A percentile compares a stretch with the other conserved stretches of the same genome.
phyloP scores from a whole-genome alignment of 1,140 invertebrate species.

The Limonius californicus region DNA sequence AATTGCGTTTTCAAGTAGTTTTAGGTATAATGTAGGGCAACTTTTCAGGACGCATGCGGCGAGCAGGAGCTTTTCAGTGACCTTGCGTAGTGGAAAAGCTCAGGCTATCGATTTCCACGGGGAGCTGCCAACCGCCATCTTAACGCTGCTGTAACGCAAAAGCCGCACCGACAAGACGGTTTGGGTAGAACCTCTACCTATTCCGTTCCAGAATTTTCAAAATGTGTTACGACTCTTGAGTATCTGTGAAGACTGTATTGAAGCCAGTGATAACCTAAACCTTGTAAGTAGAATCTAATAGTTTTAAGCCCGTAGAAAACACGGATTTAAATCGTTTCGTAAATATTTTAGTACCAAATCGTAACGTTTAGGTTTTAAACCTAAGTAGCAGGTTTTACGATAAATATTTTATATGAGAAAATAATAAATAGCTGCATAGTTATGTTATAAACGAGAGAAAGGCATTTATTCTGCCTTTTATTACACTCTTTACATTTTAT shows the following conservation, averaged over 20 bases:
- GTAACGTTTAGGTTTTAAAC: no score
- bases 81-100: background rate
- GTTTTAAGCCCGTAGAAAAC: no score
- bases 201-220: background rate
- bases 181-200: background rate
- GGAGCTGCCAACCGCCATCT: background rate
- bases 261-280: background rate
- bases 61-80: background rate
- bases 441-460: no score
- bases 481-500: no score
- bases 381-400: no score
- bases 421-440: no score
- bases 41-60: background rate
- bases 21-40: background rate
- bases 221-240: slow-evolving; percentile 1
- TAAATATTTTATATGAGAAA: no score
- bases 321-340: no score
- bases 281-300: background rate
- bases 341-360: no score
- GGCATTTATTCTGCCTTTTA: no score
- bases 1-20: no score
- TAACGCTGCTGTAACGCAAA: background rate
- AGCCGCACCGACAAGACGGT: background rate
- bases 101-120: background rate
- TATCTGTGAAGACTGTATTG: background rate